Base-by-base conservation (phyloP, 2,888 invertebrate species). In the Drymonia ruficornis region DNA sequence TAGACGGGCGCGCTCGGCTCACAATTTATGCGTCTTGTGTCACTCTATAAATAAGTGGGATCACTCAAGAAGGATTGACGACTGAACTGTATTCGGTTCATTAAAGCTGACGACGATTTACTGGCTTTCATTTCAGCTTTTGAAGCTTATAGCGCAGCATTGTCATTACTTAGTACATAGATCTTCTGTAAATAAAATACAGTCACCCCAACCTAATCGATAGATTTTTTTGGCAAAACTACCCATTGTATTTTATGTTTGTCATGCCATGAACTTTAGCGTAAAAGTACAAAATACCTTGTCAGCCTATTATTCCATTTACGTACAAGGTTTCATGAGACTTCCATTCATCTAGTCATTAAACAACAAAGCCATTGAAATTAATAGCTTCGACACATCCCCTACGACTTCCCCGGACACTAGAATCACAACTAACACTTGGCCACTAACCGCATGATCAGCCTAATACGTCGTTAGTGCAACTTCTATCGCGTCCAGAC, bases 391-490 rank as follows among this genome's bases (percentile, higher is more conserved):
- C 36, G n/a, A n/a, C 4, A n/a, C 36, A 36, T 8, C 2, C 31
- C 31, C 31, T n/a, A n/a, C 13, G 5, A n/a, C 4, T 13, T 36
- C n/a, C 36, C 36, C 36, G 13, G 2, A 4, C 36, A 36, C n/a
- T 36, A 3, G 13, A 36, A 36, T 36, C n/a, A n/a, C 36, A n/a
- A 19, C 19, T 44, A n/a, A 28, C 23, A 59, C 9, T 29, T 28
- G 53, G 57, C 75, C 76, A 63, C 80, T 74, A 67, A 73, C 68
- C 70, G 72, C 74, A 77, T 83, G 83, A 83, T 84, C 84, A 84
- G 74, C 63, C 71, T 70, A 65, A 53, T 73, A 72, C 72, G 65
- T 80, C 78, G 78, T 82, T 81, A 79, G 63, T 61, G 52, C 59
- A 80, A 84, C 72, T 84, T 83, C 67, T 65, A 73, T 68, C 75